Base-by-base conservation (phyloP, 1,140 invertebrate genomes). In the Drosophila busckii region DNA sequence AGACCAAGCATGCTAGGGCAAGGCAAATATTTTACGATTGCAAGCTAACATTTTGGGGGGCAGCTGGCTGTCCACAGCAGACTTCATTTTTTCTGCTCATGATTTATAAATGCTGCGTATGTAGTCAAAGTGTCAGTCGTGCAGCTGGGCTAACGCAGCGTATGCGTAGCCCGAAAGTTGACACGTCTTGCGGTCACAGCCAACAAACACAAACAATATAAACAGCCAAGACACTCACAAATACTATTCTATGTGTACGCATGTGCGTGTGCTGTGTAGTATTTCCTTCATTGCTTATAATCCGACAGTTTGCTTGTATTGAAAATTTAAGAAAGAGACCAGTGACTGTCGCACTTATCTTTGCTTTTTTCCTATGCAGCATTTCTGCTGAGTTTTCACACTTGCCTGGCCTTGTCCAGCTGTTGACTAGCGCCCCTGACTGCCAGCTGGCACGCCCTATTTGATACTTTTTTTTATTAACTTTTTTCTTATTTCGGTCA, bases 141-240 rank as follows among this genome's bases (percentile, higher is more conserved):
- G 46, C 46, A 59, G 29, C 48, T 60, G 56, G 38, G 44, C 16
- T 8, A 26, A 41, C 15, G 35, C 15, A 7, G 35, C 50, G 58
- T 61, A 46, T 62, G 58, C 35, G 64, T 25, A 60, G 54, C 63
- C 31, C 31, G 32, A n/a, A 62, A 55, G 58, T 68, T 73, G 73
- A 80, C 73, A 80, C 73, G 73, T 78, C 49, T 60, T 78, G 73
- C 35, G 73, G 73, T 80, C 68, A 64, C 48, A n/a, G n/a, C n/a
- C n/a, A n/a, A n/a, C n/a, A n/a, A n/a, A n/a, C n/a, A 58, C 73
- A 49, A 65, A 71, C 73, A 75, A 78, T 78, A 80, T 73, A 80
- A 82, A 73, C 68, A 48, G 29, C 19, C 17, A 12, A 17, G 22
- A 15, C 6, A 29, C 41, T 34, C n/a, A n/a, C n/a, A n/a, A n/a